Base-by-base conservation (phyloP, 2,797 vertebrate genomes). In the Danio kyathit region DNA sequence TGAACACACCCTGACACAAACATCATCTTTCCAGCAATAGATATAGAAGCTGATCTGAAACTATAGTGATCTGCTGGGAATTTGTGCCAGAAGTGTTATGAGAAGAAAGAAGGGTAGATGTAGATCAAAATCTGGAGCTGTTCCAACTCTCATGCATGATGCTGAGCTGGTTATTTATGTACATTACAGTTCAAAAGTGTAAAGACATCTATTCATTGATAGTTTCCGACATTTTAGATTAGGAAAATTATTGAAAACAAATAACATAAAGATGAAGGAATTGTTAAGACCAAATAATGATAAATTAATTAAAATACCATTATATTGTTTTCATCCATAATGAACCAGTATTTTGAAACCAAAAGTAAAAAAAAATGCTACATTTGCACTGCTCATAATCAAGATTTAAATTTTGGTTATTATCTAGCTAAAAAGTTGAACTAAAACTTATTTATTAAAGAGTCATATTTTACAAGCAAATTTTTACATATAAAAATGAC, bases 1-100 rank as follows among this genome's bases (percentile, higher is more conserved):
- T 29, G 19, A 54, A 46, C 63, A 59, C 41, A 13, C 14, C 52
- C 52, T 48, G 41, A 43, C 19, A 56, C 10, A 29, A 16, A 70
- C 16, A 52, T 40, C 29, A 70, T 70, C 48, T 51, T 3, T 17
- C 10, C 16, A 41, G 5, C 29, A 12, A 41, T n/a, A 11, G 14
- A 51, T 21, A 7, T 54, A 49, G 67, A 71, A 71, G 38, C 49
- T 7, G 49, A 54, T 71, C 49, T 71, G 70, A 76, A 64, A 65
- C 29, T 51, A 9, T 17, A 41, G 59, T 5, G 29, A 54, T 41
- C 16, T n/a, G 12, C 44, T 7, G 40, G 40, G 40, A 46, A 56
- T 4, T 21, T 5, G 1, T 54, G 38, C 63, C 59, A 64, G 19
- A 54, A n/a, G 10, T 40, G n/a, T 54, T 52, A 52, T 38, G 40